Evolutionary conservation across 2,113 vertebrate species (phyloP).

Genomic region (Pangasianodon gigas): DNA sequence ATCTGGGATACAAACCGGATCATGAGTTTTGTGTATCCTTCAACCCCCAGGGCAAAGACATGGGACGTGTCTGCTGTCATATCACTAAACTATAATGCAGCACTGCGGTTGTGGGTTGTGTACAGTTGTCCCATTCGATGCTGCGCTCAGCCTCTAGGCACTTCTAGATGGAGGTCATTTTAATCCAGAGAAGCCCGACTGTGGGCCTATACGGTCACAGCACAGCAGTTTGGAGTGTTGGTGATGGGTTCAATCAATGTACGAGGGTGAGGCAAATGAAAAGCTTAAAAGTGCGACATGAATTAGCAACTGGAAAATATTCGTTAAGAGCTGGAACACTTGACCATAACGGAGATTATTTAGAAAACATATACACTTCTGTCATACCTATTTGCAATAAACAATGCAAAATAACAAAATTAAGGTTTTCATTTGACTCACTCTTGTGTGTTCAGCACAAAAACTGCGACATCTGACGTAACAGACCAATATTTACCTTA

Average conservation of each 20-base stretch:
- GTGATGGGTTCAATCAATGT: background rate
- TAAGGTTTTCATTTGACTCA: background rate
- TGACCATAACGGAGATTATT: background rate
- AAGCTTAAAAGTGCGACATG: background rate
- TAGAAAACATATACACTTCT: background rate
- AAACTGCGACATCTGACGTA: background rate
- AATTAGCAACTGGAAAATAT: background rate
- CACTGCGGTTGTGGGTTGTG: background rate
- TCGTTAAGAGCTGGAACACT: background rate
- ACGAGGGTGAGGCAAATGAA: background rate
- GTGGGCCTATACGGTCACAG: background rate
- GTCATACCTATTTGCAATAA: background rate
- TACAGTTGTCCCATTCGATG: background rate
- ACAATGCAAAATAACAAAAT: background rate
- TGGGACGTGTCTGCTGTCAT: constrained; percentile 6
- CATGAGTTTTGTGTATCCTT: background rate
- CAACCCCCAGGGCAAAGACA: background rate
- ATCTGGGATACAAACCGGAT: background rate
- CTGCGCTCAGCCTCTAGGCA: background rate
- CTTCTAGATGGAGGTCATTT: constrained; percentile 16
- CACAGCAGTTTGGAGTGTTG: background rate
- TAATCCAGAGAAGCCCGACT: background rate
- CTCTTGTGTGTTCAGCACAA: background rate
- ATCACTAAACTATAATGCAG: background rate
- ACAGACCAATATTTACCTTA: background rate